phyloP scores from a whole-genome alignment of 2,888 invertebrate species.

The Byasa hedistus region DNA sequence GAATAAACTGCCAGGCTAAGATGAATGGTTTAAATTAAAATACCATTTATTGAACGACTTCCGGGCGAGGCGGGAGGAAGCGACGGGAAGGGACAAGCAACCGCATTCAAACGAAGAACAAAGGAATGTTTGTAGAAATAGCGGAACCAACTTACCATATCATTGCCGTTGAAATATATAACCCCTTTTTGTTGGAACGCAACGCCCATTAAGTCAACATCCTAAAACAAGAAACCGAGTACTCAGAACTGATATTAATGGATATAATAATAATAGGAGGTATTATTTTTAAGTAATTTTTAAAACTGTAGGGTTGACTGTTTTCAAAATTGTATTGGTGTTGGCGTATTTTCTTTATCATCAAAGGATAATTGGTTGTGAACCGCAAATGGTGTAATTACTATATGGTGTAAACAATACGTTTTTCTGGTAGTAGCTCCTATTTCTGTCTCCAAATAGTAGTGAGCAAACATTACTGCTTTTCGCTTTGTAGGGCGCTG shows the following conservation, averaged over 20 bases:
- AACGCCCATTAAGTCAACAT: background rate
- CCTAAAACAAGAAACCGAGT: background rate
- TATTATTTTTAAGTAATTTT: no score
- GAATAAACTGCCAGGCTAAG: background rate
- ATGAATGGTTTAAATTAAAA: constrained; percentile 1
- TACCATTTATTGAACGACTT: background rate
- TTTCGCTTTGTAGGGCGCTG: no score
- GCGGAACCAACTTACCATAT: constrained; percentile 4
- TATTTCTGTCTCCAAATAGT: no score
- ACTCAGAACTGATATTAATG: background rate
- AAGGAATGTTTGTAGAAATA: constrained; percentile 5
- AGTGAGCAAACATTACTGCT: no score
- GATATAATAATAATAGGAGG: no score
- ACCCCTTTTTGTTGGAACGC: background rate
- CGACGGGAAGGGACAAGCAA: constrained; percentile 1
- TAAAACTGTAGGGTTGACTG: no score
- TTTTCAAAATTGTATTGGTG: no score
- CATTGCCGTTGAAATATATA: constrained; percentile 1
- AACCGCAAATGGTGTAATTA: no score
- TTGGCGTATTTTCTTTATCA: no score
- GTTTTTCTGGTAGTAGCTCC: no score
- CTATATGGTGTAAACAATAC: no score
- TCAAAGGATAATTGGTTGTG: no score
- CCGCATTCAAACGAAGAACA: constrained; percentile 2
- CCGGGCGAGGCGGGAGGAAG: background rate